These are phyloP conservation scores for Volucella bombylans DNA, from an alignment of 2,888 invertebrate genomes.

Conservation along the genomic window DNA sequence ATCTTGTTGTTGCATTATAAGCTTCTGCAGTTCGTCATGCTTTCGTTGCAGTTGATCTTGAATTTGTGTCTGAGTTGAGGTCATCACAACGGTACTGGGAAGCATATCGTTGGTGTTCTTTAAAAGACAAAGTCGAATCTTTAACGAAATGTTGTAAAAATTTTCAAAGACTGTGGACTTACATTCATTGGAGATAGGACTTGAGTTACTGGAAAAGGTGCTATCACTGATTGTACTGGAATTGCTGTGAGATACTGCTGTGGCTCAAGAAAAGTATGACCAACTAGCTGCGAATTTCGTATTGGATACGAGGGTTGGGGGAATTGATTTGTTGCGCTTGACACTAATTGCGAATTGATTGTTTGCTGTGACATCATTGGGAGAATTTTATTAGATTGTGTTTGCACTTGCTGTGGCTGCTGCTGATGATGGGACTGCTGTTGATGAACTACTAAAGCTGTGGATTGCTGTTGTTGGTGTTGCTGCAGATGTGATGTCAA, in stretches of 20 bases:
- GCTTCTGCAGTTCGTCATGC: slow-evolving; percentile 92
- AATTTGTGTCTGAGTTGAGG: slow-evolving; percentile 84
- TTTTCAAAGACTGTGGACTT: slow-evolving; percentile 30
- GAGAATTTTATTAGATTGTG: slow-evolving; percentile 63
- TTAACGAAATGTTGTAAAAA: not conserved
- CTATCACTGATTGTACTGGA: slow-evolving; percentile 85
- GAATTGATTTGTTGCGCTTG: slow-evolving; percentile 81
- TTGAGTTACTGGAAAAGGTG: slow-evolving; percentile 83
- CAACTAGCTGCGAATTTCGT: slow-evolving; percentile 78
- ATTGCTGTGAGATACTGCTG: slow-evolving; percentile 85
- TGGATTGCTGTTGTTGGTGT: slow-evolving; percentile 73
- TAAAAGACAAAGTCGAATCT: slow-evolving; percentile 6
- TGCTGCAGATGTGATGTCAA: slow-evolving; percentile 75
- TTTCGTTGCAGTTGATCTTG: slow-evolving; percentile 91
- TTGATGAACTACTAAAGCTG: slow-evolving; percentile 74
- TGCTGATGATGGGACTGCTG: slow-evolving; percentile 75
- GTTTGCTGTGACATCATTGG: slow-evolving; percentile 62
- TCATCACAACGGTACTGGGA: slow-evolving; percentile 83
- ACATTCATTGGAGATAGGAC: slow-evolving; percentile 80
- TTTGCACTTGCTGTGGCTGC: slow-evolving; percentile 64
- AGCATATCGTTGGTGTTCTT: slow-evolving; percentile 78
- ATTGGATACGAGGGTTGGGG: slow-evolving; percentile 84
- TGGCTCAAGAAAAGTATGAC: slow-evolving; percentile 82
- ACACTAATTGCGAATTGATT: slow-evolving; percentile 73
- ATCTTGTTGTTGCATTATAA: slow-evolving; percentile 93